Percentiles rank a stretch among this genome's conserved stretches.
These are phyloP conservation scores for Cygnus olor DNA, from an alignment of 2,797 vertebrate genomes.

Conservation along the genomic window DNA sequence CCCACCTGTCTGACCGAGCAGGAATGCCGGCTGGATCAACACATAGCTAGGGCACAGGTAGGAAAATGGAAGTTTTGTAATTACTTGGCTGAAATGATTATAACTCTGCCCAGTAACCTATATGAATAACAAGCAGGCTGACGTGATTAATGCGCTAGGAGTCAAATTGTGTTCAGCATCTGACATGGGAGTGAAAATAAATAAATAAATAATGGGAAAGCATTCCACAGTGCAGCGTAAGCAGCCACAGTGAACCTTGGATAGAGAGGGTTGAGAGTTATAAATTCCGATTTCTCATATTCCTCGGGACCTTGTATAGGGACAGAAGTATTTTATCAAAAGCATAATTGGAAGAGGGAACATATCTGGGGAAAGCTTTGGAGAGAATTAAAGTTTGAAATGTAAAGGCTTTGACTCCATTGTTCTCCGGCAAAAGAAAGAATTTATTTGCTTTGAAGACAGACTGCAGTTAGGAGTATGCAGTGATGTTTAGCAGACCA, in stretches of 20 bases:
- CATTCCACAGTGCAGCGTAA: background rate
- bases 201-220: background rate
- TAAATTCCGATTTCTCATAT: rapidly evolving
- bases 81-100: background rate
- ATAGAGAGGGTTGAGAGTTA: rapidly evolving
- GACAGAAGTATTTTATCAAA: background rate
- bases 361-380: background rate
- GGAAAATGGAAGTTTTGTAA: background rate
- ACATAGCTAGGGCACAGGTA: background rate
- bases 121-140: rapidly evolving
- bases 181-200: background rate
- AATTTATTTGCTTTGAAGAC: background rate
- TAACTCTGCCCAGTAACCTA: background rate
- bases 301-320: rapidly evolving
- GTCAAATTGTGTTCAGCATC: background rate
- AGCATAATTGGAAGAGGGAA: rapidly evolving
- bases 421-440: background rate
- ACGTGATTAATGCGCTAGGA: rapidly evolving
- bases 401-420: background rate
- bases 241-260: rapidly evolving
- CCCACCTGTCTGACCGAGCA: background rate
- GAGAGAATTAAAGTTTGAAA: background rate
- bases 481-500: background rate
- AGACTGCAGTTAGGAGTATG: background rate
- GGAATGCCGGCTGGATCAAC: background rate